Evolutionary conservation across 1,140 invertebrate genomes (phyloP), one percentile per base, ranked within the genome.

Genomic region (Diorhabda elongata): DNA sequence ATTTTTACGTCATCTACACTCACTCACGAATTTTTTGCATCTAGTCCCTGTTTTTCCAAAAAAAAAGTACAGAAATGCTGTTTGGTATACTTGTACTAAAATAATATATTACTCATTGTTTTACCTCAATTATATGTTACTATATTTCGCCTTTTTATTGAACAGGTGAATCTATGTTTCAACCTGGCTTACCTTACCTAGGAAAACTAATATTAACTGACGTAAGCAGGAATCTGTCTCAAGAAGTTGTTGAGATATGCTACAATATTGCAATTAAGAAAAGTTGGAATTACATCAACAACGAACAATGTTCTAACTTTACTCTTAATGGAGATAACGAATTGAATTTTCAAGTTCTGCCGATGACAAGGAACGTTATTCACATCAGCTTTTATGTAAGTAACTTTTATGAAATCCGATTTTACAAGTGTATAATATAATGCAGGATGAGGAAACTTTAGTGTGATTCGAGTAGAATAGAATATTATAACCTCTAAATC

Each of bases 181-280:
- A 87, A 77, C 83, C 86, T 8, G 86, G 85, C 41, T 76, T 89
- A 61, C 86, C 87, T 2, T 88, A 86, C 73, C 80, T 85, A 66
- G 87, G 86, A 73, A 85, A 85, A 80, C 78, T 86, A 41, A 72
- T 72, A 73, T 44, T 75, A 1, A 71, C 44, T 5, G 71, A 78
- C 44, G 59, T 71, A 57, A 66, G 71, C 57, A 72, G 68, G 4
- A 44, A 73, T 58, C 57, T 78, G 9, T 74, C 8, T 6, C 60
- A 71, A 6, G 71, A 80, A 68, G 61, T 72, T n/a, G 65, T 78
- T 2, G 72, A 79, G 69, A 76, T 80, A 11, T 80, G 79, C 62
- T 80, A 77, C 66, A 77, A 76, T 69, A 52, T 79, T n/a, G 77
- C 78, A 3, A 73, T 79, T 11, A 77, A 76, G 42, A 75, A 77